A percentile compares a stretch with the other conserved stretches of the same genome.
Evolutionary conservation across 1,140 invertebrate species (phyloP).

Genomic region (Brachionus sp.): DNA sequence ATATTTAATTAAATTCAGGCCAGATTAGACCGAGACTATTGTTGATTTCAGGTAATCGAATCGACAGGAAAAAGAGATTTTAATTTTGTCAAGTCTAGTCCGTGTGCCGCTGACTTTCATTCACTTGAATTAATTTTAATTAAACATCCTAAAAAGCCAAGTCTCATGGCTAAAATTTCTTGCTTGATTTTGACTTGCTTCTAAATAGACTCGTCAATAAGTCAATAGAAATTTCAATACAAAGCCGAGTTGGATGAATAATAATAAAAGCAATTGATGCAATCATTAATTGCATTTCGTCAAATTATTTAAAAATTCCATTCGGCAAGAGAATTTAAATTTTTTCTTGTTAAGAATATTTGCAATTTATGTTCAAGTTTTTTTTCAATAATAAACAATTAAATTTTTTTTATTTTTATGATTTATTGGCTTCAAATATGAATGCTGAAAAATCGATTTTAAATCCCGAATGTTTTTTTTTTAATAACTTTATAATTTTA

Average conservation of each 20-base stretch:
- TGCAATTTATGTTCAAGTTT: neutral
- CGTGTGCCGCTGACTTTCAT: neutral
- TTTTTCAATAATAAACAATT: conserved; percentile 3
- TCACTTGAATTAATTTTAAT: neutral
- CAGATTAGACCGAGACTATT: neutral
- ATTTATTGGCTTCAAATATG: neutral
- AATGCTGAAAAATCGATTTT: neutral
- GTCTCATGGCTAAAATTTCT: neutral
- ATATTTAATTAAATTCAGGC: conserved; percentile 12
- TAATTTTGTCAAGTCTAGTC: neutral
- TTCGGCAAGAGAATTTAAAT: neutral
- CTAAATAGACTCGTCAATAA: conserved; percentile 15
- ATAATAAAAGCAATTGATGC: neutral
- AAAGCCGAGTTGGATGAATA: neutral
- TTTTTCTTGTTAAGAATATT: neutral
- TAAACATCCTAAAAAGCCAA: neutral
- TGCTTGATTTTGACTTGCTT: neutral
- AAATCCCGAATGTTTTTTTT: neutral
- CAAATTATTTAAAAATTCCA: conserved; percentile 5
- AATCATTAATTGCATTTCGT: neutral
- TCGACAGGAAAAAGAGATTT: conserved; percentile 3
- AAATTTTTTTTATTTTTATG: neutral
- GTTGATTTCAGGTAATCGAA: conserved; percentile 6
- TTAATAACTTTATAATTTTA: neutral
- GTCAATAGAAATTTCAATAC: neutral